Evolutionary conservation across 2,888 invertebrate species (phyloP).

Genomic region (Plebejus anna): DNA sequence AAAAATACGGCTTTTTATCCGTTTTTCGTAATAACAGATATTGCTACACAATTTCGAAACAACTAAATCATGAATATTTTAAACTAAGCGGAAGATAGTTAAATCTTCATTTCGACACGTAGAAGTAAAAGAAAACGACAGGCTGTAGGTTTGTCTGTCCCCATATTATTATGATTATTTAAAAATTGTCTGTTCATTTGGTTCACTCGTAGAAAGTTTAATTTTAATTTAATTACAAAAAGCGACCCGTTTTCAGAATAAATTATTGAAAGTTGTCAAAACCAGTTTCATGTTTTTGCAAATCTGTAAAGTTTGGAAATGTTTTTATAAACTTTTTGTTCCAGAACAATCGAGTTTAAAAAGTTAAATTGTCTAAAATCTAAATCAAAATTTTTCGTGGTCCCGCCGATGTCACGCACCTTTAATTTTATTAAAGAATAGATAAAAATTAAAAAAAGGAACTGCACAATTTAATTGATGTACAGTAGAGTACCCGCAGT

Average conservation of each 20-base stretch:
- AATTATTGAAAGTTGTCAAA: slow-evolving; percentile 11
- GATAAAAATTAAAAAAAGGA: neutral
- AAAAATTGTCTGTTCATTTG: neutral
- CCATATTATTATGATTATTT: neutral
- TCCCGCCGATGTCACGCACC: neutral
- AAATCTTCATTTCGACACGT: neutral
- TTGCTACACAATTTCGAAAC: neutral
- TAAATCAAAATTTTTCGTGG: neutral
- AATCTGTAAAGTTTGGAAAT: neutral
- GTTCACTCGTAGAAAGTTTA: neutral
- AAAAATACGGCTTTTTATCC: neutral
- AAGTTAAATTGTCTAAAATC: neutral
- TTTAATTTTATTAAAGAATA: neutral
- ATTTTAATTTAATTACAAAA: slow-evolving; percentile 17
- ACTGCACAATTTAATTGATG: no score
- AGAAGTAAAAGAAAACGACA: neutral
- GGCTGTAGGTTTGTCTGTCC: neutral
- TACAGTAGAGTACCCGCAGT: no score
- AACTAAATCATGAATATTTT: neutral
- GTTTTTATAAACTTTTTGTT: neutral
- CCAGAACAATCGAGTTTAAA: neutral
- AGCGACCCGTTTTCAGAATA: neutral
- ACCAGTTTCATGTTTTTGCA: neutral
- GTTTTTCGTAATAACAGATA: neutral
- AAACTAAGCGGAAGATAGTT: neutral